Evolutionary conservation across 2,797 vertebrate species (phyloP).

Genomic region (Muraenolepis orangiensis): DNA sequence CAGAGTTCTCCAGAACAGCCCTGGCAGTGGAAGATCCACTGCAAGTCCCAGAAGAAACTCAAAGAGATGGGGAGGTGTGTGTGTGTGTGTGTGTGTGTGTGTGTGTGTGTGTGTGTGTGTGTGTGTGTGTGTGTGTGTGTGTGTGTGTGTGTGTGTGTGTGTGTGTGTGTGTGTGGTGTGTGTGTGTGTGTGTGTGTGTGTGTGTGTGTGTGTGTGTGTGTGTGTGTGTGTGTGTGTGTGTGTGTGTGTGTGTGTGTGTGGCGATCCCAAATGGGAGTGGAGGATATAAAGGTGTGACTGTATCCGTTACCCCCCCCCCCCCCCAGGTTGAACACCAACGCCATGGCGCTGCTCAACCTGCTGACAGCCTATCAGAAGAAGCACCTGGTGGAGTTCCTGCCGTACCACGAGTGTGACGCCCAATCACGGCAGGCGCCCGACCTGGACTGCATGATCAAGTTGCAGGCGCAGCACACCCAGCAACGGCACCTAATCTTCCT

Average conservation of each 20-base stretch:
- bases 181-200: constrained; percentile 16
- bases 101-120: neutral
- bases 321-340: constrained; percentile 84
- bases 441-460: constrained; percentile 90
- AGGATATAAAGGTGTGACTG: neutral
- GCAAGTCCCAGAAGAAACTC: constrained; percentile 97
- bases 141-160: no score
- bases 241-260: no score
- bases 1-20: constrained; percentile 86
- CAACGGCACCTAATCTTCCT: constrained; percentile 92
- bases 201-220: neutral
- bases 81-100: neutral
- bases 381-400: constrained; percentile 94
- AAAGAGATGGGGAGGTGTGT: constrained; percentile 92
- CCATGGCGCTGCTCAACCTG: constrained; percentile 84
- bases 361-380: constrained; percentile 90
- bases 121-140: no score
- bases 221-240: no score
- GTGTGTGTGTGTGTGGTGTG: constrained; percentile 67
- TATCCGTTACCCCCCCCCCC: neutral
- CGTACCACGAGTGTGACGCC: constrained; percentile 93
- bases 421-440: constrained; percentile 90
- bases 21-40: constrained; percentile 99
- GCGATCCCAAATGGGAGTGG: no score
- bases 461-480: constrained; percentile 92